Conservation (phyloP, 64 coral and sea anemone species). For the Porites australiensis region DNA sequence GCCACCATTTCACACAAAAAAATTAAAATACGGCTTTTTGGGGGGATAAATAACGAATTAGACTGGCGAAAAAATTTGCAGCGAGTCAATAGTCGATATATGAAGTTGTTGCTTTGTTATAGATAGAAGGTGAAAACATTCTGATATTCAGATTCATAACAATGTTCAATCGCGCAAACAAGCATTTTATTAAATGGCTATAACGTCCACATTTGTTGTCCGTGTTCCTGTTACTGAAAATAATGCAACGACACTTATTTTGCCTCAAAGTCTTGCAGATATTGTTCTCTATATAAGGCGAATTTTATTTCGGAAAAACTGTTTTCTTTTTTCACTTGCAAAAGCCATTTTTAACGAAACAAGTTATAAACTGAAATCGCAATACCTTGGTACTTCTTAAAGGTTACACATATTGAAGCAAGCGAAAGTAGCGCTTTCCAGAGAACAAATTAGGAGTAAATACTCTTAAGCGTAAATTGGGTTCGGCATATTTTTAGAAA, state of each 20-base stretch:
- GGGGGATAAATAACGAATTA: neutral
- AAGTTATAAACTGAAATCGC: neutral
- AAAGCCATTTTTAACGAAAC: neutral
- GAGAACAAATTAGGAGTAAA: constrained; percentile 5
- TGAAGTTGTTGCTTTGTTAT: neutral
- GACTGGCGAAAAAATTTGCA: neutral
- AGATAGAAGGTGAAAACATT: neutral
- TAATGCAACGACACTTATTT: no score
- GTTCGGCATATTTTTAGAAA: neutral
- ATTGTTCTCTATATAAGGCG: neutral
- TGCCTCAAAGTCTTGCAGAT: no score
- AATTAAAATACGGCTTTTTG: neutral
- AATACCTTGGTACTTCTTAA: neutral
- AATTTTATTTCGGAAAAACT: neutral
- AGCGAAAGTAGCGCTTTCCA: neutral
- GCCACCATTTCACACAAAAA: no score
- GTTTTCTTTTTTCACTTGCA: neutral
- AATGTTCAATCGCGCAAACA: constrained; percentile 1
- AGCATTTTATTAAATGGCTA: neutral
- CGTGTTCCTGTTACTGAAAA: neutral
- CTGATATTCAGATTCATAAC: neutral
- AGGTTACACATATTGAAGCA: neutral
- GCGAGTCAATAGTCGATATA: neutral
- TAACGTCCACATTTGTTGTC: neutral
- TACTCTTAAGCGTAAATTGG: neutral